Percentiles rank a stretch among this genome's conserved stretches.
phyloP scores from a whole-genome alignment of 2,888 invertebrate genomes.

The Gibbula magus region DNA sequence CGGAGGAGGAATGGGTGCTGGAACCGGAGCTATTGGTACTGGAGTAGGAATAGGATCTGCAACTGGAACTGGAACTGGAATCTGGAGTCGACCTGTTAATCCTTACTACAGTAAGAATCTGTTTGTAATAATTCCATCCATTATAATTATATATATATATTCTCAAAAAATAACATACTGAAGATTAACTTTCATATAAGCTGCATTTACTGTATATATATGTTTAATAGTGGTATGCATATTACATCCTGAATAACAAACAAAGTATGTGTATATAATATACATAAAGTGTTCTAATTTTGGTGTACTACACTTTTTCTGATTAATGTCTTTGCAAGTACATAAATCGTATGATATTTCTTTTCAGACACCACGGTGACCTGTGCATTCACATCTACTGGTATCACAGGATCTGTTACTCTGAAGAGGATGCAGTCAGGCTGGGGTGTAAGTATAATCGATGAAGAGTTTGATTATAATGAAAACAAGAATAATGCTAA shows the following conservation, averaged over 20 bases:
- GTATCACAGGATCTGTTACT: neutral
- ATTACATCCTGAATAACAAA: no score
- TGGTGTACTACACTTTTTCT: no score
- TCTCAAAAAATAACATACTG: no score
- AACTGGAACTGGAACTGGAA: neutral
- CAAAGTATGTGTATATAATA: no score
- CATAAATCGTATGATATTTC: neutral
- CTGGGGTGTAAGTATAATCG: neutral
- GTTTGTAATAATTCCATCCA: no score
- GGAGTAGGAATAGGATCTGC: neutral
- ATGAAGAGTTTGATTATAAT: neutral
- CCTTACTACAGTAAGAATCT: neutral
- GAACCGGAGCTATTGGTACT: no score
- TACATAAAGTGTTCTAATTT: no score
- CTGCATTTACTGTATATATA: neutral
- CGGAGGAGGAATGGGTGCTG: neutral
- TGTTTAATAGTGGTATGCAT: no score
- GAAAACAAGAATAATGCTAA: no score
- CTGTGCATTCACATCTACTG: neutral
- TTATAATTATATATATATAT: no score
- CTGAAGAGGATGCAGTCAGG: conserved; percentile 6
- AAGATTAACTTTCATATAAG: no score
- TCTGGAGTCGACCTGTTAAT: neutral
- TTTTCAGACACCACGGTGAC: neutral
- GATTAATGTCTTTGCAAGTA: no score